Base-by-base conservation (phyloP, 2,888 invertebrate species). In the Agriopis marginaria region DNA sequence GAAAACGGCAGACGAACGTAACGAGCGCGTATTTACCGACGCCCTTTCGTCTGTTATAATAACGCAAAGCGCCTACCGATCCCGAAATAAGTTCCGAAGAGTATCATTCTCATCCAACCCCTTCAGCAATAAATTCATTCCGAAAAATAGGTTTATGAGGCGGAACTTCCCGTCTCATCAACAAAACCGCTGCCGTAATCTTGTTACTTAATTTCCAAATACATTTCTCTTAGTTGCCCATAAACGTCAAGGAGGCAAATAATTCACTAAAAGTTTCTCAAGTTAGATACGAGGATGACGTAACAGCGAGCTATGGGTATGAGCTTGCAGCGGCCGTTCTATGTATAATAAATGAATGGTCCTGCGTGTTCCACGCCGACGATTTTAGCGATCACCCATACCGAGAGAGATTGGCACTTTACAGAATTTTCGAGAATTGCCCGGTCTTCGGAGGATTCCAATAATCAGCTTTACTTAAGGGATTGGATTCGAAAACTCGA, bases 391-490 rank as follows among this genome's bases (percentile, higher is more conserved):
- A 84, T 86, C 84, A 83, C 77, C 82, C 79, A 81, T 78, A 81
- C 80, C 82, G 84, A 85, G 86, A 85, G 86, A 89, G 89, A 92
- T 92, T 92, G 91, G 89, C 89, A 91, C 89, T 93, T 90, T 89
- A 86, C 80, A 89, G 86, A 89, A 88, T 89, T 88, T 90, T 88
- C 86, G 85, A 84, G 85, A 85, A 84, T 82, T 79, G 83, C 81
- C 80, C 82, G 82, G 82, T 85, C 88, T 87, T 85, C 81, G 73
- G 85, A 84, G 89, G 87, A 89, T 90, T 88, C 85, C 88, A 84
- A 92, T 92, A 93, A 92, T 92, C 92, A 91, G 90, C 90, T 92
- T 92, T 92, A 91, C 93, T 92, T 93, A 92, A 91, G 91, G 90
- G 91, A 93, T 92, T 92, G 91, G 89, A 89, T 92, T 88, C 87